Base-by-base conservation (phyloP, 2,888 invertebrate genomes). In the Tinea semifulvella region DNA sequence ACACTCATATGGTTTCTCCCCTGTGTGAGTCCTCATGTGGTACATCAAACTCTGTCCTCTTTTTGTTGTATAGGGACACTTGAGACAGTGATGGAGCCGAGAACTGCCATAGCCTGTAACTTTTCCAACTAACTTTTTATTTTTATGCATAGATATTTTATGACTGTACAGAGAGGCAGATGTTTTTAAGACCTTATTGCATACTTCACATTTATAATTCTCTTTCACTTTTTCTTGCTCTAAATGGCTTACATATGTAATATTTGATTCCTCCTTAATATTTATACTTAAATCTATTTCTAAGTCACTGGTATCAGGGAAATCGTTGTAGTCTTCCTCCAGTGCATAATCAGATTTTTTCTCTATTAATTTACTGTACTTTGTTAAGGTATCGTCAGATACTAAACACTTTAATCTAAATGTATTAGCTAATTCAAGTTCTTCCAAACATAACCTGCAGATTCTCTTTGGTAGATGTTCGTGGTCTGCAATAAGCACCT, bases 41-140 rank as follows among this genome's bases (percentile, higher is more conserved):
- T 81, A 77, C 1, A 72, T 68, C 39, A 81, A 56, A 25, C 79
- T 80, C 50, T 81, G 80, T 43, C 79, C 77, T 52, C 80, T 74
- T 1, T 69, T 76, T 11, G 81, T 74, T 16, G 61, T 63, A 48
- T 81, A 82, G 8, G 64, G 48, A 53, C 81, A 82, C 50, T 61
- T 59, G n/a, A 66, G 65, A 49, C 81, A 82, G 49, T 77, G 70
- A 49, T 79, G 79, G 8, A 63, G 58, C 25, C 77, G 60, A 6
- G 58, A 54, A 10, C 57, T 51, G 19, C 80, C 79, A 60, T 56
- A 69, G 2, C 80, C 81, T 28, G 70, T 68, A 1, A 79, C 68
- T 52, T 56, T 68, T 2, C 76, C 75, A 19, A 59, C 47, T 52
- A 68, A 65, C 48, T 65, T 68, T 43, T 68, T 65, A 46, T 68